Evolutionary conservation across 2,113 vertebrate species (phyloP), one percentile per base, ranked within the genome.

Genomic region (Brachyistius frenatus): DNA sequence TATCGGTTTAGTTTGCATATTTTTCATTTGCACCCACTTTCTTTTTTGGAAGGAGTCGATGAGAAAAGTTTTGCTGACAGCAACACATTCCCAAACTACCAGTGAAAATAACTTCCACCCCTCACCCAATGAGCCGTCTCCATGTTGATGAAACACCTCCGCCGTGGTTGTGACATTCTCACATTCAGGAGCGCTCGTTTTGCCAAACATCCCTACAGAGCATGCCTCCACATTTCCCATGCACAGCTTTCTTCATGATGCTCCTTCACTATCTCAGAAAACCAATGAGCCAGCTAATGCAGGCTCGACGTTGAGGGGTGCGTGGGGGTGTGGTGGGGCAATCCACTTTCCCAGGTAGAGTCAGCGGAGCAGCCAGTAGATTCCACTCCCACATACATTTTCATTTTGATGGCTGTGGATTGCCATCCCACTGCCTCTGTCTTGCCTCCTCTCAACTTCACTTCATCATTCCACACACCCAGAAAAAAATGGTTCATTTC

Each of bases 271-370:
- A 55, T 78, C 78, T 72, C 64, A 57, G 70, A 66, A 76, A 87
- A 64, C 73, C 76, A 86, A 85, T 88, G 83, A 92, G 76, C 85
- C 78, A 60, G 72, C 58, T 90, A 85, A 87, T 76, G 68, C 83
- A 69, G 44, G 15, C 62, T 52, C 54, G 67, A 67, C 33, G 62
- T 44, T 15, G 46, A 9, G 5, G 44, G 36, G 66, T 30, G 32
- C 44, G 41, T 39, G 6, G 39, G 14, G 39, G 4, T 23, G 47
- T 9, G 49, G 35, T 2, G 67, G 73, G 54, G 69, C 57, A 86
- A 86, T 84, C 76, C 70, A 89, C 86, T 86, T 84, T 83, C 66
- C 23, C 58, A 75, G 81, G 79, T 78, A 66, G 74, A 90, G 75
- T 86, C 81, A 90, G 77, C 47, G 23, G 67, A 88, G 81, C 83